Conservation (phyloP, 64 coral and sea anemone species). For the Catalaphyllia jardinei region DNA sequence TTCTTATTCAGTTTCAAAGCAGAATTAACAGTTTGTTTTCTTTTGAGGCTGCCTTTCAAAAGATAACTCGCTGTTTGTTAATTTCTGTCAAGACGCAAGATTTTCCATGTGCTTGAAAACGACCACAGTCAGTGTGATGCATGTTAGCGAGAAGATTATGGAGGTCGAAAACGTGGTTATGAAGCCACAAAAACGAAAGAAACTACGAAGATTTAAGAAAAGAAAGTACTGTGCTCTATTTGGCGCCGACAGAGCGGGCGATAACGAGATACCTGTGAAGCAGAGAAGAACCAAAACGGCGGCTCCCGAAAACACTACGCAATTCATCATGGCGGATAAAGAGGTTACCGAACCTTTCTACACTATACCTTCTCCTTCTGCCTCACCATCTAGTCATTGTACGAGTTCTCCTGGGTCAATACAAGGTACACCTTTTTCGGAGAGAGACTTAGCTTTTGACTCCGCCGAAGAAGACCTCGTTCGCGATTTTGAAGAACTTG, state of each 20-base stretch:
- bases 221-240: slow-evolving; percentile 53
- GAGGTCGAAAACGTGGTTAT: slow-evolving; percentile 47
- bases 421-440: slow-evolving; percentile 51
- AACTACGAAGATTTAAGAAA: slow-evolving; percentile 81
- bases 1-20: not conserved
- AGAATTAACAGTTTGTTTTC: not conserved
- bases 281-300: slow-evolving; percentile 62
- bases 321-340: slow-evolving; percentile 96
- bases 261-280: slow-evolving; percentile 45
- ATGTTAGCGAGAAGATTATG: slow-evolving; percentile 21
- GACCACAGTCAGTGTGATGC: not conserved
- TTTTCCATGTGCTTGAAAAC: slow-evolving; percentile 39
- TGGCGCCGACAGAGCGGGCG: not conserved
- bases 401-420: slow-evolving; percentile 56
- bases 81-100: not conserved
- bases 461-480: slow-evolving; percentile 59
- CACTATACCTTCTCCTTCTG: slow-evolving; percentile 49
- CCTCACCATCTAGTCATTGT: slow-evolving; percentile 49
- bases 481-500: slow-evolving; percentile 66
- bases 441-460: slow-evolving; percentile 43
- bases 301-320: slow-evolving; percentile 95
- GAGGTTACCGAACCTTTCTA: slow-evolving; percentile 69
- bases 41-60: slow-evolving; percentile 11
- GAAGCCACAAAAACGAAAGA: slow-evolving; percentile 66
- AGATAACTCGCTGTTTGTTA: not conserved